phyloP scores from a whole-genome alignment of 2,797 vertebrate species.

The Propithecus deckenii region DNA sequence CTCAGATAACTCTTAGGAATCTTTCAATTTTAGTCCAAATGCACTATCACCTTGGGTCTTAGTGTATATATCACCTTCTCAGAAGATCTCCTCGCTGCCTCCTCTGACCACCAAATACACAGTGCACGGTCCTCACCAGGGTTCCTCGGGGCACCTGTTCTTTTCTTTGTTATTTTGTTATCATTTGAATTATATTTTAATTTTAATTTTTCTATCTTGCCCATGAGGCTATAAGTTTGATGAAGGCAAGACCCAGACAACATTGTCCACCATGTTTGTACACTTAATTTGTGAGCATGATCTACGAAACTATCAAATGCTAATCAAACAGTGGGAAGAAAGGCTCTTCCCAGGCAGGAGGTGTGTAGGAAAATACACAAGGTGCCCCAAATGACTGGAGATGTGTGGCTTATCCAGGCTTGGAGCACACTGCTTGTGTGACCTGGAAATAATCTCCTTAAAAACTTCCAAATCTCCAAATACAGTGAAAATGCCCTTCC shows the following conservation, averaged over 20 bases:
- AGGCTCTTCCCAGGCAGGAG: background rate
- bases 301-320: background rate
- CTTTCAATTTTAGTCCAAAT: too few species aligned
- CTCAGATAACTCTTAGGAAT: background rate
- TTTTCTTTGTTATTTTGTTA: background rate
- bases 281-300: accelerated
- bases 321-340: background rate
- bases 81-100: background rate
- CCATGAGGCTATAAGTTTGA: background rate
- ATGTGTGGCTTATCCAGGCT: too few species aligned
- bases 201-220: background rate
- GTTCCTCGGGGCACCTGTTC: background rate
- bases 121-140: accelerated
- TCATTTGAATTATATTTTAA: background rate
- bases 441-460: background rate
- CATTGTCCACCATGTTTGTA: accelerated
- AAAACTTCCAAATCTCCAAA: background rate
- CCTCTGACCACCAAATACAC: accelerated
- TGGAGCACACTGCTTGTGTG: background rate
- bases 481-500: background rate
- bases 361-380: background rate
- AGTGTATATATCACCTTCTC: background rate
- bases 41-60: accelerated
- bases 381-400: accelerated
- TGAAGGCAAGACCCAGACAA: accelerated